Base-by-base conservation (phyloP, 2,113 vertebrate genomes). In the Dasyornis broadbenti region DNA sequence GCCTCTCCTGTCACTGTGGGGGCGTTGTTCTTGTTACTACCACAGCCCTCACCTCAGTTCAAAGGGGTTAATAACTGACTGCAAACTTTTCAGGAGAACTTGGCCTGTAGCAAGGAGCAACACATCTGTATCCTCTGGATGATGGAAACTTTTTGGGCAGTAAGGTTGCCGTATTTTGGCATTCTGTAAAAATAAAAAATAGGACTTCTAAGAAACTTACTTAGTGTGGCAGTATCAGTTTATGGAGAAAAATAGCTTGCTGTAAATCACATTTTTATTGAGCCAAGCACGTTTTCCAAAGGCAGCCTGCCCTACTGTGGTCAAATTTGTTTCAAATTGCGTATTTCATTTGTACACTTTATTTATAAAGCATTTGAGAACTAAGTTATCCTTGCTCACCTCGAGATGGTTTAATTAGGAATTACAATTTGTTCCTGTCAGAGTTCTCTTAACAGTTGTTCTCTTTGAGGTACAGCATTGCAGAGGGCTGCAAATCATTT, bases 251-350 rank as follows among this genome's bases (percentile, higher is more conserved):
- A 57, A 24, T 35, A 86, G 53, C 44, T 47, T 64, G 63, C 30
- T 61, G 68, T 59, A 42, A 72, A 87, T 56, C 27, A 39, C 1
- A 0, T 20, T 33, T 96, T 97, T 97, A 96, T 97, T 97, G 50
- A 94, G 49, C 56, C 71, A 86, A 54, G 66, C 39, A 12, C 0
- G 1, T 77, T 72, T 72, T 82, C 79, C 92, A 72, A 68, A 85
- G 75, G 75, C 65, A 57, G 63, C 37, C 8, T 76, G 66, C 63
- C 66, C 39, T 76, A 10, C 8, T 72, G 73, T 80, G 70, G 79
- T 94, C 50, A 15, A 15, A 0, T 84, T 75, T 66, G 84, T 57
- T 94, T 86, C 71, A 85, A 57, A 80, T 26, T 82, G 75, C 59
- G 10, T 61, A 60, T 14, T 81, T 59, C 5, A 53, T 60, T 75